phyloP scores from a whole-genome alignment of 2,888 invertebrate genomes.

The Melanostoma scalare region DNA sequence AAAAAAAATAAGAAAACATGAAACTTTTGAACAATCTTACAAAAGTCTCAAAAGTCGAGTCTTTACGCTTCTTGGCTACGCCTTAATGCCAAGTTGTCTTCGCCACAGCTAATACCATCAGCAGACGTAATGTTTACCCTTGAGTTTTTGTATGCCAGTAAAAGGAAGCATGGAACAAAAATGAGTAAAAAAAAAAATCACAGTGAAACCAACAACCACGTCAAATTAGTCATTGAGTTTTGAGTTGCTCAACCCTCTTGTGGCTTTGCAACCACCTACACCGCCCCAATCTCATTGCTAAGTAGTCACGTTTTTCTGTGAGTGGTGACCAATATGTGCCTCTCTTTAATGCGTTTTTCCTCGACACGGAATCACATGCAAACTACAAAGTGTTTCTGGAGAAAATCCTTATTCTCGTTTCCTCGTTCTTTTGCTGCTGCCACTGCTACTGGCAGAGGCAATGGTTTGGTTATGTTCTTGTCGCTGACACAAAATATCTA shows the following conservation, averaged over 20 bases:
- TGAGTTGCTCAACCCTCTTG: slow-evolving; percentile 25
- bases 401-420: slow-evolving; percentile 44
- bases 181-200: slow-evolving; percentile 2
- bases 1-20: no score
- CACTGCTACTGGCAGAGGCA: not conserved
- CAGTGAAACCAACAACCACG: slow-evolving; percentile 20
- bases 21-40: no score
- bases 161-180: not conserved
- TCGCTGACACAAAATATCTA: slow-evolving; percentile 58
- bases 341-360: not conserved
- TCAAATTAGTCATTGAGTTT: slow-evolving; percentile 58
- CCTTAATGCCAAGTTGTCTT: no score
- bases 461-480: slow-evolving; percentile 18
- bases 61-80: no score
- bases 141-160: no score
- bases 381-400: not conserved
- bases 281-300: slow-evolving; percentile 4
- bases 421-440: slow-evolving; percentile 13
- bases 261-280: no score
- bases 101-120: no score
- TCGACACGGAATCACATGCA: slow-evolving; percentile 17
- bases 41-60: no score
- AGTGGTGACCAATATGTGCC: slow-evolving; percentile 30
- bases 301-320: slow-evolving; percentile 49
- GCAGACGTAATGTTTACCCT: no score